phyloP scores from a whole-genome alignment of 2,797 vertebrate species.

The Anas bernieri region DNA sequence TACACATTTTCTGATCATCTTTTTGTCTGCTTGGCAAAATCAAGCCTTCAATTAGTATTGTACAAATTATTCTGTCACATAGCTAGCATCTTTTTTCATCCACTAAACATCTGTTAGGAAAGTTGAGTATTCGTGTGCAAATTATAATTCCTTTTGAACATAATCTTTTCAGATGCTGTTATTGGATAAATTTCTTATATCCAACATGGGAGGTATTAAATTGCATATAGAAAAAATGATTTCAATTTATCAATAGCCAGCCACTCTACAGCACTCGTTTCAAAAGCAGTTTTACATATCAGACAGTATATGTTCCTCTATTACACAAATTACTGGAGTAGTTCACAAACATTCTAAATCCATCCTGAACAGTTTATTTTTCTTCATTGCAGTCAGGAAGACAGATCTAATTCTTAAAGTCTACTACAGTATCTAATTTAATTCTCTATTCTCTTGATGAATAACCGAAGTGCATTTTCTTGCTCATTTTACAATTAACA shows the following conservation, averaged over 20 bases:
- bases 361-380: not conserved
- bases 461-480: not conserved
- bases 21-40: conserved; percentile 48
- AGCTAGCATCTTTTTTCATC: conserved; percentile 1
- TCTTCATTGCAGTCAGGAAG: not conserved
- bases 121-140: not conserved
- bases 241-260: not conserved
- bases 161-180: conserved; percentile 2
- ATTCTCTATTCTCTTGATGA: not conserved
- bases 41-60: conserved; percentile 16
- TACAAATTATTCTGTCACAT: not conserved
- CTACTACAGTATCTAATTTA: not conserved
- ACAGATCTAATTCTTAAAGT: not conserved
- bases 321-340: not conserved
- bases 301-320: not conserved
- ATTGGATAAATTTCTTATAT: conserved; percentile 4
- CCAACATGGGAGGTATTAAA: not conserved
- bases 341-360: not conserved
- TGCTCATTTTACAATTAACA: not conserved
- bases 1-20: conserved; percentile 12
- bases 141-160: conserved; percentile 21
- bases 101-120: not conserved
- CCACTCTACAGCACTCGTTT: not conserved
- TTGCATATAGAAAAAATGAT: not conserved
- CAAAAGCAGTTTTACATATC: not conserved